Base-by-base conservation (phyloP, 2,797 vertebrate species). In the Picus viridis region DNA sequence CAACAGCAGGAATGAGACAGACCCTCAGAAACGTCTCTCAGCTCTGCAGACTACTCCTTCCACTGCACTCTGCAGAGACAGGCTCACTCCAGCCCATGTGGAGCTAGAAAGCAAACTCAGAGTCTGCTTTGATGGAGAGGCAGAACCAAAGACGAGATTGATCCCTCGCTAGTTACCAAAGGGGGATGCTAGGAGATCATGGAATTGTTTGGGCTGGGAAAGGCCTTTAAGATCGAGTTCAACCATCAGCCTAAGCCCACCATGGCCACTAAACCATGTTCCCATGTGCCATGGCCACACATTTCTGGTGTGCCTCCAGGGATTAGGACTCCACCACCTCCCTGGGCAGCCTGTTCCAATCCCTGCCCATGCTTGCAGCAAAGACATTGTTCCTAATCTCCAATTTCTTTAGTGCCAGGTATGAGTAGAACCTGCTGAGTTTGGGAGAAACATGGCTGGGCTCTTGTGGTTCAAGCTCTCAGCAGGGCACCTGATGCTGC, bases 41-140 rank as follows among this genome's bases (percentile, higher is more conserved):
- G 56, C 8, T 8, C 62, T 20, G 22, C 24, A 41, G 12, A 5
- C 12, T 43, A 15, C 19, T 74, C 39, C 45, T 16, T 12, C 36
- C 23, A 8, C 34, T 6, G 4, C 17, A 2, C 24, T 29, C 22
- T 2, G 15, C 1, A 36, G 30, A 34, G 58, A 17, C 54, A 30
- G 19, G 27, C n/a, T 79, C 53, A 8, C 11, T 16, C 43, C 26
- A 26, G 29, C 53, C 26, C 61, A 9, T 0, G 4, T 0, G 23
- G 9, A 27, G 73, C 56, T 12, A 45, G 2, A 39, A 63, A 45
- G 26, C 36, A 23, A 86, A 75, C 30, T 12, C 69, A 47, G 9
- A 5, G 20, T 3, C 47, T 6, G 30, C 34, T 41, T 70, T 34
- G 34, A 30, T 20, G 30, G 51, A 7, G 24, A 24, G 7, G 2